phyloP scores from a whole-genome alignment of 2,888 invertebrate species.

The Drosophila tanythrix region DNA sequence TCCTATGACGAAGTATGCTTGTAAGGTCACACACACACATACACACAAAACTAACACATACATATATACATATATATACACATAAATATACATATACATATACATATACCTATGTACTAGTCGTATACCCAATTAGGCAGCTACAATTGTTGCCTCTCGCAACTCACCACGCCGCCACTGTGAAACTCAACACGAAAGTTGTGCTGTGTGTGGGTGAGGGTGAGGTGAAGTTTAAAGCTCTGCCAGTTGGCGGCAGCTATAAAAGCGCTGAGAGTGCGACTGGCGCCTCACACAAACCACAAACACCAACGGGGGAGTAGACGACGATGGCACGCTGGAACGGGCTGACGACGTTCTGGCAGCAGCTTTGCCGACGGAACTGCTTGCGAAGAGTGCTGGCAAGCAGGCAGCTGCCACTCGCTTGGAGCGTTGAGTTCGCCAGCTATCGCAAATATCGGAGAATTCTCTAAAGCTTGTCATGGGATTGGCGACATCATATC shows the following conservation, averaged over 20 bases:
- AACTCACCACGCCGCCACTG: slow-evolving; percentile 51
- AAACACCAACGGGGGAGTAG: slow-evolving; percentile 50
- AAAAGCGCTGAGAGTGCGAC: slow-evolving; percentile 56
- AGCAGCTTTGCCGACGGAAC: slow-evolving; percentile 67
- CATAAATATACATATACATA: slow-evolving; percentile 24
- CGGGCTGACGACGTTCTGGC: slow-evolving; percentile 64
- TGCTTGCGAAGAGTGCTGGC: slow-evolving; percentile 9
- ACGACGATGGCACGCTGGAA: slow-evolving; percentile 60
- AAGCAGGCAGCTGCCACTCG: slow-evolving; percentile 49
- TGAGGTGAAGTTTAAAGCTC: slow-evolving; percentile 49
- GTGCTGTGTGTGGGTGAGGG: slow-evolving; percentile 18
- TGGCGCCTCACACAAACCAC: slow-evolving; percentile 78
- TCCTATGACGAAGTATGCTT: slow-evolving; percentile 55
- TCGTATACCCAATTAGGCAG: slow-evolving; percentile 75
- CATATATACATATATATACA: background rate
- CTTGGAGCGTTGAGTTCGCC: slow-evolving; percentile 63
- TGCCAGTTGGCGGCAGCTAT: slow-evolving; percentile 62
- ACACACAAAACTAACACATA: slow-evolving; percentile 14
- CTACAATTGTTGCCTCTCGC: slow-evolving; percentile 72
- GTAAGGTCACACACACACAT: slow-evolving; percentile 59
- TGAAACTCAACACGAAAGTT: slow-evolving; percentile 64
- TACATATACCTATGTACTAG: slow-evolving; percentile 7
- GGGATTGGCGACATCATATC: slow-evolving; percentile 7
- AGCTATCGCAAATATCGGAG: slow-evolving; percentile 56
- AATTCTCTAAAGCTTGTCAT: slow-evolving; percentile 36